Evolutionary conservation across 53 echinoderm and acorn worm species (phyloP).

Genomic region (Echinarachnius parma): DNA sequence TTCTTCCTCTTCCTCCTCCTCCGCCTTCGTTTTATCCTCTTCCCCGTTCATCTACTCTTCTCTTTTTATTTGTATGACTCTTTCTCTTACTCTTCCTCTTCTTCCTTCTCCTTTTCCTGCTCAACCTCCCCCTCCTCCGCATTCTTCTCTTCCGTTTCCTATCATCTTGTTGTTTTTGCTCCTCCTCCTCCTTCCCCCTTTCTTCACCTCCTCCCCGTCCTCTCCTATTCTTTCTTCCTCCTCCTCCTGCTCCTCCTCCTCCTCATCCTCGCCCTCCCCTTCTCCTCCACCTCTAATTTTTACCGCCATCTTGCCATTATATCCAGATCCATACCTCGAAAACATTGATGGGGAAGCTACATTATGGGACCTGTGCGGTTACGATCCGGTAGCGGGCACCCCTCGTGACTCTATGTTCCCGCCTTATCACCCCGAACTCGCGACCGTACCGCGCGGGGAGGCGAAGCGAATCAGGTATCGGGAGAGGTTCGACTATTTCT

Average conservation of each 20-base stretch:
- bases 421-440: constrained; percentile 13
- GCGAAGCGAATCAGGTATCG: constrained; percentile 7
- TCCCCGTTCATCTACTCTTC: background rate
- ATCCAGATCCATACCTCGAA: background rate
- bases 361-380: constrained; percentile 18
- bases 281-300: no score
- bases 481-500: constrained; percentile 17
- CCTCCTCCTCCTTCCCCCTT: no score
- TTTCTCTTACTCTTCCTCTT: background rate
- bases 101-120: background rate
- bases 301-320: background rate
- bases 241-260: no score
- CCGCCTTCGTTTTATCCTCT: background rate
- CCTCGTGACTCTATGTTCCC: constrained; percentile 38
- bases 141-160: background rate
- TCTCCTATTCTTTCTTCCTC: no score
- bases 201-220: background rate
- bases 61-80: background rate
- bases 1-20: background rate
- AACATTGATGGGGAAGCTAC: background rate
- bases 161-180: background rate
- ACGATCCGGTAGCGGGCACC: constrained; percentile 28
- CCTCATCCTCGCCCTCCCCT: no score
- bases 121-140: background rate
- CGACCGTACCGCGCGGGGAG: constrained; percentile 18